phyloP scores from a whole-genome alignment of 1,140 invertebrate genomes.

The Trinorchestia longiramus region DNA sequence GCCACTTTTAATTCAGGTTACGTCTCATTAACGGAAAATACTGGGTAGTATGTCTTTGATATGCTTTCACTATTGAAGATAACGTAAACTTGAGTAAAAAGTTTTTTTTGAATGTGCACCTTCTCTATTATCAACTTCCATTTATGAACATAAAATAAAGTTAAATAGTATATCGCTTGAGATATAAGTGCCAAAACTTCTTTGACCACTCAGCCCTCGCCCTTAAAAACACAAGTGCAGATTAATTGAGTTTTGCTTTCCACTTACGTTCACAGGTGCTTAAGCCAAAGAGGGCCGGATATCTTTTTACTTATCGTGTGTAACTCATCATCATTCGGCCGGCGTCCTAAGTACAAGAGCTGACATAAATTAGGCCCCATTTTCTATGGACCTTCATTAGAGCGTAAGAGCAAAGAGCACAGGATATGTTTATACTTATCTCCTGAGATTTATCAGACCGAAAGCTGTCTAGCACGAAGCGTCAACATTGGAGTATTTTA shows the following conservation, averaged over 20 bases:
- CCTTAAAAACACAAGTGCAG: not conserved
- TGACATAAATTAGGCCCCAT: not conserved
- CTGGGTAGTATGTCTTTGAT: not conserved
- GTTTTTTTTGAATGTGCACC: not conserved
- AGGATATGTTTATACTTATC: not conserved
- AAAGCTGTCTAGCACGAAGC: not conserved
- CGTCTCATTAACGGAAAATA: too few relatives aligned
- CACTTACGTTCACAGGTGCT: not conserved
- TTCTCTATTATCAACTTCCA: not conserved
- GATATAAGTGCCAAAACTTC: not conserved
- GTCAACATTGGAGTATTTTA: conserved; percentile 50
- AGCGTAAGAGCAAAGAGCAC: conserved; percentile 14
- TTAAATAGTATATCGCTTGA: not conserved
- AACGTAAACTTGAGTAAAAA: not conserved
- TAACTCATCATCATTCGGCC: not conserved
- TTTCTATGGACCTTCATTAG: conserved; percentile 17
- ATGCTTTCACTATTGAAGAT: not conserved
- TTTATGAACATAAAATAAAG: not conserved
- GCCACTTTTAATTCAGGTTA: too few relatives aligned
- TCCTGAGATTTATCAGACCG: not conserved
- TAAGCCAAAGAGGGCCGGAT: not conserved
- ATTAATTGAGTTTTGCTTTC: not conserved
- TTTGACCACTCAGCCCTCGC: not conserved
- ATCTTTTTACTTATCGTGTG: not conserved
- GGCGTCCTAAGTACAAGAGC: not conserved